Evolutionary conservation across 2,888 invertebrate genomes (phyloP), one percentile per base, ranked within the genome.

Genomic region (Harpalus rufipes): DNA sequence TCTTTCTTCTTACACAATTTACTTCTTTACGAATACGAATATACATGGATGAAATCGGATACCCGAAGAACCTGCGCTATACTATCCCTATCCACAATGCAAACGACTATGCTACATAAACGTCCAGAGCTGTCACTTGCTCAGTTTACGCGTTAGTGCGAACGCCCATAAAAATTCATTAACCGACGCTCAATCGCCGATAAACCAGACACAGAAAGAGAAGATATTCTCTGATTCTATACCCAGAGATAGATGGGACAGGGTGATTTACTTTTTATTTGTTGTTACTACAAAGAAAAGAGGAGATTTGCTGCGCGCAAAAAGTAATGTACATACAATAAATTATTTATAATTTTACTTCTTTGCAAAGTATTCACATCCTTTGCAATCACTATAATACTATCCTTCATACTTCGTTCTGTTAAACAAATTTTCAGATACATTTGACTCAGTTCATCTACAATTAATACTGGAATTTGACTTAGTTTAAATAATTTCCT

Each of bases 91-190:
- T 68, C 32, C 68, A 68, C 68, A 68, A 68, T 68, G 68, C 63
- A 39, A 74, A 74, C 74, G 74, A 51, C 44, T 78, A 78, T 56
- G 18, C 56, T 78, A 78, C 58, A 78, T 79, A 79, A 58, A 59
- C 79, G 51, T 58, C 61, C 39, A 74, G 41, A 44, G 44, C 41
- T 74, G 72, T 74, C 72, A 74, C 44, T 74, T 18, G 72, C 16
- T 44, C 41, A 44, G 51, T 41, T 74, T 74, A 44, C 72, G 44
- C 63, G 63, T 8, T 68, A 68, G 25, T 39, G 68, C 32, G 68
- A 68, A 68, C 41, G 68, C 41, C 68, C 68, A 68, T 68, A 68
- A 68, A 68, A 68, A 68, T 68, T 32, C 68, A 68, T 68, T 68
- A 68, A 68, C 32, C 68, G 41, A 41, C 41, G 63, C 12, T 63